Evolutionary conservation across 2,113 vertebrate species (phyloP).

Genomic region (Orycteropus afer): DNA sequence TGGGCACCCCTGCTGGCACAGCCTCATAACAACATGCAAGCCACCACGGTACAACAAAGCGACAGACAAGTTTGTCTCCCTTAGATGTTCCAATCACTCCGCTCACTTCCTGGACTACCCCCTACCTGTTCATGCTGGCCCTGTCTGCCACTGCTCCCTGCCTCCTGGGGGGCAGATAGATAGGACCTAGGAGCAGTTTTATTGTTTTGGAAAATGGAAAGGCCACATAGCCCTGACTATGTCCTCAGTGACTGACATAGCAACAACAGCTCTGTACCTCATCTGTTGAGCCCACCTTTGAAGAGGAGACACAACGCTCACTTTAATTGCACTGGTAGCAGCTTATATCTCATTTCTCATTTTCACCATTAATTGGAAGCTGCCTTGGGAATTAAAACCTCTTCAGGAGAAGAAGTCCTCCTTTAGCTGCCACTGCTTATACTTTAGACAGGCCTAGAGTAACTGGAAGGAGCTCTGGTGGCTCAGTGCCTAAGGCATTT

Average conservation of each 20-base stretch:
- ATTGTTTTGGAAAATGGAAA: conserved; percentile 78
- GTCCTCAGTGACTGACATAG: conserved; percentile 82
- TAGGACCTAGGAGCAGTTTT: conserved; percentile 84
- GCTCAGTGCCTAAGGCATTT: no score
- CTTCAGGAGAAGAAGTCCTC: background rate
- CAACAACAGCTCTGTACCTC: conserved; percentile 83
- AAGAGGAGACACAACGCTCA: conserved; percentile 80
- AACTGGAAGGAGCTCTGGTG: no score
- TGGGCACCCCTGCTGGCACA: no score
- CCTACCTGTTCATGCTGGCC: no score
- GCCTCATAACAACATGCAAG: no score
- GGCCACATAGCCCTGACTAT: conserved; percentile 76
- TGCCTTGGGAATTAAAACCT: conserved; percentile 78
- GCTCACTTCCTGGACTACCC: no score
- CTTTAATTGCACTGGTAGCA: conserved; percentile 75
- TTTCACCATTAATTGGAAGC: conserved; percentile 82
- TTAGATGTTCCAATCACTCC: no score
- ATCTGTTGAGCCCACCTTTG: conserved; percentile 75
- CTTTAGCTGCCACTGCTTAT: conserved; percentile 61
- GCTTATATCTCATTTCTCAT: conserved; percentile 79
- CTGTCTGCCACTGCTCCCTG: no score
- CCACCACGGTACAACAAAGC: no score
- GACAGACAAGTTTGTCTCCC: no score
- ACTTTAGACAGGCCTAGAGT: conserved; percentile 47
- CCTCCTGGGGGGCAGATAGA: no score